Evolutionary conservation across 2,888 invertebrate genomes (phyloP).

Genomic region (Drosophila quinaria): DNA sequence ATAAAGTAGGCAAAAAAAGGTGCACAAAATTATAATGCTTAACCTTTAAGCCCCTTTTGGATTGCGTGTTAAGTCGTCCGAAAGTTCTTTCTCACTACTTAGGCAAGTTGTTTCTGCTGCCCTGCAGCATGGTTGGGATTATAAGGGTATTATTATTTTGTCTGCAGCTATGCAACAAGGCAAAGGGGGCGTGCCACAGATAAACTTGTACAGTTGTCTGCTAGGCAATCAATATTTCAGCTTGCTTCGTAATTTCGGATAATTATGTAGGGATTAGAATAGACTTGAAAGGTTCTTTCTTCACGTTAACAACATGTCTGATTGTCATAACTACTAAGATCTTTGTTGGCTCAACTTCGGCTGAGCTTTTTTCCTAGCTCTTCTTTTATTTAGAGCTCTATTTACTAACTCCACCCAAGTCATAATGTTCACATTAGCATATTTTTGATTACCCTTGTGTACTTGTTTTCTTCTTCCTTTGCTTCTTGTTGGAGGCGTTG

Average conservation of each 20-base stretch:
- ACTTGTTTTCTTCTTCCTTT: not conserved
- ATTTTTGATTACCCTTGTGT: conserved; percentile 37
- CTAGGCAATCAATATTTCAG: conserved; percentile 14
- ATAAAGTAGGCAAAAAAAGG: conserved; percentile 42
- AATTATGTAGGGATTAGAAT: not conserved
- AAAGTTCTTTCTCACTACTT: conserved; percentile 67
- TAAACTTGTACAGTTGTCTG: conserved; percentile 17
- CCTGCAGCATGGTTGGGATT: conserved; percentile 45
- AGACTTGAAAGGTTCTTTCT: not conserved
- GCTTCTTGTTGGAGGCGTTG: conserved; percentile 29
- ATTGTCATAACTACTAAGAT: conserved; percentile 6
- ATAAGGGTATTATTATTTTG: conserved; percentile 65
- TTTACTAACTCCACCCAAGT: not conserved
- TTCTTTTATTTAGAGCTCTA: not conserved
- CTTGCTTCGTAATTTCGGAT: not conserved
- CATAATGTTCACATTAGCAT: conserved; percentile 54
- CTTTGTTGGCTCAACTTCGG: not conserved
- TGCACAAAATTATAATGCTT: conserved; percentile 77
- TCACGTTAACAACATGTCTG: not conserved
- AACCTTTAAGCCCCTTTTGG: conserved; percentile 77
- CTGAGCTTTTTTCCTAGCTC: not conserved
- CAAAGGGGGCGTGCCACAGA: conserved; percentile 14
- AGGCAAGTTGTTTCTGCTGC: conserved; percentile 63
- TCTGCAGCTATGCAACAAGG: conserved; percentile 45
- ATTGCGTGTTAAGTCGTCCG: conserved; percentile 77